These are phyloP conservation scores for Pongo pygmaeus DNA, from an alignment of 2,113 vertebrate genomes.

Conservation along the genomic window DNA sequence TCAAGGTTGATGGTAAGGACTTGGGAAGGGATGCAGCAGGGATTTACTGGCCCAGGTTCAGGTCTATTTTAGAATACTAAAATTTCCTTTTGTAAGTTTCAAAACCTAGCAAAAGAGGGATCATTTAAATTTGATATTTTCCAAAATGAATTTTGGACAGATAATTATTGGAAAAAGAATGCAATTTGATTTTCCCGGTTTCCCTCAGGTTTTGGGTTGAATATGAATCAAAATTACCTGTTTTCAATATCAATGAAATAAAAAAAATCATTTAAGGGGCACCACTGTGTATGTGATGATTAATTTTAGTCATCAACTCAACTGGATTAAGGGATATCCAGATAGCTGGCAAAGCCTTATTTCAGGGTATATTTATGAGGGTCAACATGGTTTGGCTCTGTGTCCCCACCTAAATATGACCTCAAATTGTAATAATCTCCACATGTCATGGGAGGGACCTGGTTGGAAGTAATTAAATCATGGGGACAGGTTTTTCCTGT, in stretches of 20 bases:
- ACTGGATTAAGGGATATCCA: neutral
- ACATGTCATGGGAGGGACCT: too few species aligned
- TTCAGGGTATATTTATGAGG: neutral
- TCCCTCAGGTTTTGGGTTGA: neutral
- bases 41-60: neutral
- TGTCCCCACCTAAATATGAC: too few species aligned
- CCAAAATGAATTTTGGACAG: neutral
- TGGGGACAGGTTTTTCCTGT: too few species aligned
- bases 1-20: conserved; percentile 42
- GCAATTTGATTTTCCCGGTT: neutral
- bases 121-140: conserved; percentile 29
- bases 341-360: neutral
- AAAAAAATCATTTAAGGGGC: neutral
- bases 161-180: neutral
- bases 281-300: neutral
- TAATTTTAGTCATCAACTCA: neutral
- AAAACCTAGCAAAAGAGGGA: neutral
- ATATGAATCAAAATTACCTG: neutral
- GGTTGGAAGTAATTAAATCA: too few species aligned
- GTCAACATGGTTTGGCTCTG: too few species aligned
- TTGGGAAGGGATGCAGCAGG: neutral
- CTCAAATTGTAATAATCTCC: too few species aligned
- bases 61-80: neutral
- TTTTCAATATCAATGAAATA: conserved; percentile 40
- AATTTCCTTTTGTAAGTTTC: neutral